Evolutionary conservation across 2,888 invertebrate species (phyloP).

Genomic region (Camponotus fellah): DNA sequence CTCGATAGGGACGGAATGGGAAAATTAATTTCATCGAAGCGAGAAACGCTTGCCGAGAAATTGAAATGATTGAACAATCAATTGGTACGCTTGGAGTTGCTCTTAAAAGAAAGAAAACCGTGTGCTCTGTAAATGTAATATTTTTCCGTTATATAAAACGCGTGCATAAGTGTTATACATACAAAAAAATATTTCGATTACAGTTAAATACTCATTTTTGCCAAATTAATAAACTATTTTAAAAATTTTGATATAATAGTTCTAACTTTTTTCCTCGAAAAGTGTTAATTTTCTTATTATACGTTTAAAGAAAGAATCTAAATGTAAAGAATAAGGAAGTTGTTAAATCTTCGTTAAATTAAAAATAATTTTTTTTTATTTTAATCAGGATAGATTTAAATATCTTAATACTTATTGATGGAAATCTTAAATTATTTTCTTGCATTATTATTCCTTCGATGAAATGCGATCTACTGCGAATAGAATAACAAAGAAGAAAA

Average conservation of each 20-base stretch:
- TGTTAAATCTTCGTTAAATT: background rate
- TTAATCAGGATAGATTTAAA: background rate
- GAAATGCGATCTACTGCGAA: constrained; percentile 23
- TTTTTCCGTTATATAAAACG: constrained; percentile 20
- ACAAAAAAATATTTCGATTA: constrained; percentile 7
- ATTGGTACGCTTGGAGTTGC: constrained; percentile 36
- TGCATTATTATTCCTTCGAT: constrained; percentile 13
- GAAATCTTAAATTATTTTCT: constrained; percentile 27
- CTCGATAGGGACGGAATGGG: constrained; percentile 10
- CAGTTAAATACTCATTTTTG: constrained; percentile 12
- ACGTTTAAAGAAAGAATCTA: background rate
- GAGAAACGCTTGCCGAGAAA: constrained; percentile 34
- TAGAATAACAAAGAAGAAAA: constrained; percentile 18
- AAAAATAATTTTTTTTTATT: background rate
- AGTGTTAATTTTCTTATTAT: background rate
- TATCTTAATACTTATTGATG: background rate
- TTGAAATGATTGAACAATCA: constrained; percentile 54
- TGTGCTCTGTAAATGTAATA: constrained; percentile 38
- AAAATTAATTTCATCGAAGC: constrained; percentile 38
- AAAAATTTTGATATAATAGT: background rate
- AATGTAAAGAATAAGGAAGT: background rate
- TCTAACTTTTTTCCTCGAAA: background rate
- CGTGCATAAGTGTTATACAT: background rate
- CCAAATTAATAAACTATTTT: background rate
- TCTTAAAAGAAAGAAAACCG: constrained; percentile 26